Evolutionary conservation across 2,888 invertebrate species (phyloP).

Genomic region (Drosophila borborema): DNA sequence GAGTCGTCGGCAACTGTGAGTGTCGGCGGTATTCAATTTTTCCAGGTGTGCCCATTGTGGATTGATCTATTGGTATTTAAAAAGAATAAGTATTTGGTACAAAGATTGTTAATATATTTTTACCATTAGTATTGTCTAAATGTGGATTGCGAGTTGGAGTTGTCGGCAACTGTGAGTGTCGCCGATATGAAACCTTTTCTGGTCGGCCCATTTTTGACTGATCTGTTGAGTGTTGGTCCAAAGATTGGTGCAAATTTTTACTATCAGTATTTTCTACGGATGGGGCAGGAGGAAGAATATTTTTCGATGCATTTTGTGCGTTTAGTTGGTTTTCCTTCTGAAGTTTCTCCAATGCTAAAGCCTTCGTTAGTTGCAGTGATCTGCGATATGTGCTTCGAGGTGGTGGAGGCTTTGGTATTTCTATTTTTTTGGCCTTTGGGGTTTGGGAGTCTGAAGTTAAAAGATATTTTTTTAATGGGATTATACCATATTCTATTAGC

Average conservation of each 20-base stretch:
- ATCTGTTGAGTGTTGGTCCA: too few relatives aligned
- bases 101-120: neutral
- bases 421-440: neutral
- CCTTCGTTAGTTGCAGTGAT: neutral
- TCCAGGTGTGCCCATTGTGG: neutral
- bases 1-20: neutral
- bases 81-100: neutral
- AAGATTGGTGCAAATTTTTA: too few relatives aligned
- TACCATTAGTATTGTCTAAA: neutral
- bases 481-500: neutral
- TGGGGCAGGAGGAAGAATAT: too few relatives aligned
- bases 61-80: neutral
- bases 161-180: too few relatives aligned
- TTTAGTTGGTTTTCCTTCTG: neutral
- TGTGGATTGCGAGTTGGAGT: too few relatives aligned
- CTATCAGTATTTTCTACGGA: too few relatives aligned
- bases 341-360: neutral
- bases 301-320: neutral
- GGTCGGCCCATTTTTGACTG: too few relatives aligned
- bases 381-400: neutral
- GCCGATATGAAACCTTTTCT: too few relatives aligned
- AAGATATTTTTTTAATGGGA: neutral
- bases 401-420: neutral
- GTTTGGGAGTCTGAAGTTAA: neutral
- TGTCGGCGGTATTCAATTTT: neutral